Evolutionary conservation across 2,113 vertebrate genomes (phyloP).

Genomic region (Tachuris rubrigastra): DNA sequence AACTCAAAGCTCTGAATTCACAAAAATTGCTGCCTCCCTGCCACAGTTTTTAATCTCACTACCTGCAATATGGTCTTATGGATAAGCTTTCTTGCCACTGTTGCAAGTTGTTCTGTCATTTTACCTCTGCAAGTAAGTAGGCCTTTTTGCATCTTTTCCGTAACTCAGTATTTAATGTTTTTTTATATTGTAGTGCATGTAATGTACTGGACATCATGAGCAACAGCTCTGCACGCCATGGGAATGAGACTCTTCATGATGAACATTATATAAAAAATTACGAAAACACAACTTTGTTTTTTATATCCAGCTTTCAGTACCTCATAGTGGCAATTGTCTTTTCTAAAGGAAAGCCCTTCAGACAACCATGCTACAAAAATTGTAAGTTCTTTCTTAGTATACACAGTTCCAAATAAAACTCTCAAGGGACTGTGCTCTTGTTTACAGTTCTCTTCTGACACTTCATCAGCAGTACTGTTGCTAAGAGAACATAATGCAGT

Average conservation of each 20-base stretch:
- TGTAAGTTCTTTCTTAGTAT: constrained; percentile 74
- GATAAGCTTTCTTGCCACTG: neutral
- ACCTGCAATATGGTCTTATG: neutral
- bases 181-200: constrained; percentile 78
- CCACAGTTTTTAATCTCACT: neutral
- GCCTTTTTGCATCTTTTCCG: neutral
- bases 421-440: neutral
- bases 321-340: constrained; percentile 94
- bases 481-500: neutral
- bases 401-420: neutral
- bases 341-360: constrained; percentile 97
- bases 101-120: neutral
- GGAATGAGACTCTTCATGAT: constrained; percentile 77
- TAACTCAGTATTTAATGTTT: neutral
- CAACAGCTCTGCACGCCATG: constrained; percentile 52
- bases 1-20: neutral
- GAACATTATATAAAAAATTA: constrained; percentile 89
- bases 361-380: constrained; percentile 96
- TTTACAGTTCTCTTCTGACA: neutral
- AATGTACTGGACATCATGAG: constrained; percentile 48
- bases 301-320: constrained; percentile 96
- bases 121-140: neutral
- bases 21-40: neutral
- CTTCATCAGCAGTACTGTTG: neutral
- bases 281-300: constrained; percentile 97